Evolutionary conservation across 2,888 invertebrate genomes (phyloP).

Genomic region (Ptychoptera albimana): DNA sequence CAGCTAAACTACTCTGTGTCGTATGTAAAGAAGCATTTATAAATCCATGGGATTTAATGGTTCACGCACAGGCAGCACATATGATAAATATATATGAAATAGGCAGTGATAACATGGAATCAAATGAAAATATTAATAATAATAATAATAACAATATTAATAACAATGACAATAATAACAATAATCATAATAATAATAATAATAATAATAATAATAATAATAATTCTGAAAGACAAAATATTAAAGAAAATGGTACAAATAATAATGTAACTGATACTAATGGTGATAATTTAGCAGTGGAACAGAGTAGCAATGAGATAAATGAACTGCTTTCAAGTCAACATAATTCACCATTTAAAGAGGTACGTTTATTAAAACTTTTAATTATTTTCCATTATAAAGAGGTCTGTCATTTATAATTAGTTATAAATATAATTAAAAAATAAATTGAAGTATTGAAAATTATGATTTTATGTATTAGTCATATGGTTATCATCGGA

Average conservation of each 20-base stretch:
- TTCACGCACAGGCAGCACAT: slow-evolving; percentile 51
- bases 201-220: background rate
- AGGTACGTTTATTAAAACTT: background rate
- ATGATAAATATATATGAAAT: slow-evolving; percentile 54
- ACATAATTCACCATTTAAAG: slow-evolving; percentile 4
- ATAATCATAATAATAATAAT: slow-evolving; percentile 2
- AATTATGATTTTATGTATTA: too few relatives aligned
- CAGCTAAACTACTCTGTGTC: slow-evolving; percentile 41
- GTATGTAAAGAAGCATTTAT: slow-evolving; percentile 49
- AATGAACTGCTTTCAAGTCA: slow-evolving; percentile 3
- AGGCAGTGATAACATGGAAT: slow-evolving; percentile 26
- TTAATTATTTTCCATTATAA: background rate
- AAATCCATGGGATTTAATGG: slow-evolving; percentile 54
- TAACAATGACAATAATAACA: background rate
- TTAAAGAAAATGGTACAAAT: background rate
- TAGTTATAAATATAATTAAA: too few relatives aligned
- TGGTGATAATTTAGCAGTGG: background rate
- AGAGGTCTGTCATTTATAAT: too few relatives aligned
- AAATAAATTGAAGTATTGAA: too few relatives aligned
- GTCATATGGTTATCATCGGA: too few relatives aligned
- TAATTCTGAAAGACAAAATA: background rate
- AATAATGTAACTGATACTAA: background rate
- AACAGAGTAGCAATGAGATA: background rate
- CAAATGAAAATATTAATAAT: slow-evolving; percentile 9
- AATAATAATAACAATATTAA: slow-evolving; percentile 6